phyloP scores from a whole-genome alignment of 2,797 vertebrate species.

The Rhinoraja longicauda region DNA sequence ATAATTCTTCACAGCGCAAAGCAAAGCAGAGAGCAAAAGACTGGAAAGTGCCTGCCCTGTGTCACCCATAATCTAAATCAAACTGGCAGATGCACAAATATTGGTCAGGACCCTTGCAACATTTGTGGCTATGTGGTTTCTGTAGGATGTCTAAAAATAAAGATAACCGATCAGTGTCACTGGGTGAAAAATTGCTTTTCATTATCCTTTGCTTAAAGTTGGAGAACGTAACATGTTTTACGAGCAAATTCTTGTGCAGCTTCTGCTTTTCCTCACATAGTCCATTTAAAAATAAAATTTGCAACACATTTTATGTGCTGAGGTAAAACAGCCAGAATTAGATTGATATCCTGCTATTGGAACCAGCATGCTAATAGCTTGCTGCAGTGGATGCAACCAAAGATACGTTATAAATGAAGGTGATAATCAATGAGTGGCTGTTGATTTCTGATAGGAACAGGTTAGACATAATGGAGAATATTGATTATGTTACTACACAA shows the following conservation, averaged over 20 bases:
- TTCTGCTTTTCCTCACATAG: slow-evolving; percentile 36
- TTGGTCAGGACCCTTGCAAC: slow-evolving; percentile 39
- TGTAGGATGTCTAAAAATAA: slow-evolving; percentile 46
- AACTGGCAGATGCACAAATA: slow-evolving; percentile 40
- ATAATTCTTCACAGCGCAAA: slow-evolving; percentile 44
- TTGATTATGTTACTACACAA: background rate
- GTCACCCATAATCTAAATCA: slow-evolving; percentile 46
- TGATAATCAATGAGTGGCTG: background rate
- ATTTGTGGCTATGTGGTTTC: slow-evolving; percentile 41
- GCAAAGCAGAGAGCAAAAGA: slow-evolving; percentile 40
- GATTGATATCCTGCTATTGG: background rate
- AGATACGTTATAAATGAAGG: background rate
- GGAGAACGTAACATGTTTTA: slow-evolving; percentile 41
- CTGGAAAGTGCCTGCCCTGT: slow-evolving; percentile 1
- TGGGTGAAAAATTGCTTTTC: slow-evolving; percentile 46
- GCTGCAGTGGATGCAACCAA: background rate
- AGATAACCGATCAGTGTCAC: slow-evolving; percentile 42
- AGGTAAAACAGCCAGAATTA: background rate
- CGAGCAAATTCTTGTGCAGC: slow-evolving; percentile 39
- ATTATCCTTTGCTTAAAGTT: slow-evolving; percentile 42
- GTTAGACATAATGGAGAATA: background rate
- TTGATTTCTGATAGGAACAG: background rate
- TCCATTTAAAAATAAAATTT: slow-evolving; percentile 37
- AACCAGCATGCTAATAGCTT: background rate
- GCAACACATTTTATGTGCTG: background rate